Evolutionary conservation across 2,113 vertebrate genomes (phyloP).

Genomic region (Antennarius striatus): DNA sequence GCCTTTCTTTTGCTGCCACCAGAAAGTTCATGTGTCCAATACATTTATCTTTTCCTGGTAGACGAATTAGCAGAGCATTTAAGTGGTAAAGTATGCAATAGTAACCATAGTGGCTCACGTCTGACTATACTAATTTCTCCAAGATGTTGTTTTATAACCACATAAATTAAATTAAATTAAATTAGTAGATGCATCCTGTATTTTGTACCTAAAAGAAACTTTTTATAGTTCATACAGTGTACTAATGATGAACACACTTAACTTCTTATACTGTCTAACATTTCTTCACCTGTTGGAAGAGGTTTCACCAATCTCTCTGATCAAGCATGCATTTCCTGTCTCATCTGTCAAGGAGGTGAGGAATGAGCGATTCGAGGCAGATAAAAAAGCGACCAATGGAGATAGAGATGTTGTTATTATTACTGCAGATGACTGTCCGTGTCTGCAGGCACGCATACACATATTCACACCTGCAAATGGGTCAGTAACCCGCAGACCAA

Average conservation of each 20-base stretch:
- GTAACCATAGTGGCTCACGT: not conserved
- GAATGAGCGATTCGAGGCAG: constrained; percentile 2
- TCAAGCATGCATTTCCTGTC: constrained; percentile 79
- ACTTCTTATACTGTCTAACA: constrained; percentile 11
- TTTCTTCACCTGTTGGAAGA: constrained; percentile 68
- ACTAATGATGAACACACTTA: no score
- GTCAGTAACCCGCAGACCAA: constrained; percentile 38
- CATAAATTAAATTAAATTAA: no score
- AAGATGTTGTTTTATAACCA: not conserved
- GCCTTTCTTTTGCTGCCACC: no score
- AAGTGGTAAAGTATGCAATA: no score
- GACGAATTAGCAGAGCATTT: no score
- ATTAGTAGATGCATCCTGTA: no score
- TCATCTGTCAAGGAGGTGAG: constrained; percentile 49
- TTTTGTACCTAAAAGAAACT: no score
- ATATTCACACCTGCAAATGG: constrained; percentile 64
- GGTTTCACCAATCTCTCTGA: constrained; percentile 76
- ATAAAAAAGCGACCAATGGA: constrained; percentile 14
- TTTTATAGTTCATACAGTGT: no score
- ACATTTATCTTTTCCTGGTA: no score
- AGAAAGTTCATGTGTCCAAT: no score
- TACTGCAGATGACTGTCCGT: constrained; percentile 10
- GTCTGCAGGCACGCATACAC: constrained; percentile 45
- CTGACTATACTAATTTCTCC: not conserved
- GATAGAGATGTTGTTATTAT: constrained; percentile 16